These are phyloP conservation scores for Desmodus rotundus DNA, from an alignment of 2,113 vertebrate species.

Conservation along the genomic window DNA sequence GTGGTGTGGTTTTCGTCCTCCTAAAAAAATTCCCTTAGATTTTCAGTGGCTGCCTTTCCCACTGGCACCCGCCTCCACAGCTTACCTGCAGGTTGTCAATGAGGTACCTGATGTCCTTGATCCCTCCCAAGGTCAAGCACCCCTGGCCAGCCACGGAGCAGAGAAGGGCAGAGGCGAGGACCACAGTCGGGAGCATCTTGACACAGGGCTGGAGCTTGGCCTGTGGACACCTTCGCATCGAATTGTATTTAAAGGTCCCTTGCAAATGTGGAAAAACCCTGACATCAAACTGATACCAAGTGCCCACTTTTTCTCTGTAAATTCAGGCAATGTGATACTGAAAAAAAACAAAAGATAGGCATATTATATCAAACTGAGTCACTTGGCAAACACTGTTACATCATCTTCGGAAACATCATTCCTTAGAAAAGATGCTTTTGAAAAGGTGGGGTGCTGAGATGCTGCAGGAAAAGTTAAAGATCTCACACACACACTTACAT, in stretches of 20 bases:
- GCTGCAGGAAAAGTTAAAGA: conserved; percentile 60
- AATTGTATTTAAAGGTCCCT: conserved; percentile 77
- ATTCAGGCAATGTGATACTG: conserved; percentile 66
- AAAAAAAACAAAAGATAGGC: conserved; percentile 22
- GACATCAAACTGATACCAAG: conserved; percentile 78
- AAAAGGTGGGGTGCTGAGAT: not conserved
- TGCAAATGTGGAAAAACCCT: conserved; percentile 78
- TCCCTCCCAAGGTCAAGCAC: fast-evolving
- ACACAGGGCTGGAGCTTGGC: not conserved
- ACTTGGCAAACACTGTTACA: conserved; percentile 61
- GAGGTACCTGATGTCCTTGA: not conserved
- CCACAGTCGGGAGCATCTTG: conserved; percentile 74
- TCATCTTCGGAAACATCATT: conserved; percentile 66
- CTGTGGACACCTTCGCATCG: conserved; percentile 71
- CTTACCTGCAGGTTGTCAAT: conserved; percentile 69
- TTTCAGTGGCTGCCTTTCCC: not conserved
- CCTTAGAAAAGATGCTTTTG: conserved; percentile 60
- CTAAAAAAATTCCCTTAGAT: not conserved
- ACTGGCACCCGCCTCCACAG: fast-evolving
- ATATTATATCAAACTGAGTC: conserved; percentile 73
- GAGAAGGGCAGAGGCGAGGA: conserved; percentile 70
- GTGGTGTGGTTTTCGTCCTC: not conserved
- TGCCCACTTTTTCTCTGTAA: conserved; percentile 79
- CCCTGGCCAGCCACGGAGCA: not conserved
- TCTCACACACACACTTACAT: not conserved